Conservation (phyloP, 2,888 invertebrate species). For the Erebia aethiops region DNA sequence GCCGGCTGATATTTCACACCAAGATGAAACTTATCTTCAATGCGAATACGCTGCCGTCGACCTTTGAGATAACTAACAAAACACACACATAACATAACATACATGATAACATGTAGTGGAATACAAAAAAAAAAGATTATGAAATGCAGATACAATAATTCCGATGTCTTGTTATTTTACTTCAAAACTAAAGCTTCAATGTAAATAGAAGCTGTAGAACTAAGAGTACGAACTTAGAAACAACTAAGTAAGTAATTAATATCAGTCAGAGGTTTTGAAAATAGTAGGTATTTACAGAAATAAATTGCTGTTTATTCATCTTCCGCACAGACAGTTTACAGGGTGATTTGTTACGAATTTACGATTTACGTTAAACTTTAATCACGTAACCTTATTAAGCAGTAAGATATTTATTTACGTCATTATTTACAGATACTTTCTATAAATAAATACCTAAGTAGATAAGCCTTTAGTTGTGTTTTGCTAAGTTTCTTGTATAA, state of each 20-base stretch:
- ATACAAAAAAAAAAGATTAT: no score
- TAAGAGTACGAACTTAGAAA: not conserved
- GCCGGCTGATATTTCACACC: no score
- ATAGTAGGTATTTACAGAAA: slow-evolving; percentile 15
- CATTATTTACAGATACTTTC: not conserved
- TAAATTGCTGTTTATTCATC: slow-evolving; percentile 13
- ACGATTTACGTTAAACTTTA: not conserved
- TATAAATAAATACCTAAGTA: not conserved
- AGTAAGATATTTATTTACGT: not conserved
- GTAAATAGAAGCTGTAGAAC: not conserved
- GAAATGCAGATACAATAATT: no score
- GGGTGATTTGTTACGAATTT: not conserved
- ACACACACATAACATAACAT: no score
- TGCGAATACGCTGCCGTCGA: no score
- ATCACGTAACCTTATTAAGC: not conserved
- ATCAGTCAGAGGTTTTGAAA: slow-evolving; percentile 2
- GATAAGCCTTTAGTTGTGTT: not conserved
- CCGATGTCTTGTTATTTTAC: not conserved
- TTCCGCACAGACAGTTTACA: not conserved
- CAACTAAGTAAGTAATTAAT: slow-evolving; percentile 4
- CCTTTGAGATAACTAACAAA: no score
- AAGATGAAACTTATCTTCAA: no score
- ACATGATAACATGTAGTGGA: no score
- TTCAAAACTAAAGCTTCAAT: not conserved
- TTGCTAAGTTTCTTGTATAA: no score